These are phyloP conservation scores for Dromius quadrimaculatus DNA, from an alignment of 2,888 invertebrate species.

Conservation along the genomic window DNA sequence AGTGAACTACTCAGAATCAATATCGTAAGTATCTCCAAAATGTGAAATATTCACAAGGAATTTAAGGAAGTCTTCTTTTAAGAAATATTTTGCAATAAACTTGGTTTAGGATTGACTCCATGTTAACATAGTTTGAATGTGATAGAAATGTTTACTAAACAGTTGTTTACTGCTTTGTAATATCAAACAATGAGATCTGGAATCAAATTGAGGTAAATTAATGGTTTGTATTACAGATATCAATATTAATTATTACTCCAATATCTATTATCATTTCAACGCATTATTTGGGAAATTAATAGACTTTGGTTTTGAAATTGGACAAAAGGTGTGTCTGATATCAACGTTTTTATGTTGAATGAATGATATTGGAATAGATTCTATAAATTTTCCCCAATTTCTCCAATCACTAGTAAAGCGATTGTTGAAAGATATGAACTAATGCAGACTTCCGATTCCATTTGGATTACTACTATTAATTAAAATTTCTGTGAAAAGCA, in stretches of 20 bases:
- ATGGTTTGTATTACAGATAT: background rate
- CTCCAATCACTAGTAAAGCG: too few relatives aligned
- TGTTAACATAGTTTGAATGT: background rate
- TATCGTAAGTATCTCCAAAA: conserved; percentile 15
- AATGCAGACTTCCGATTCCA: too few relatives aligned
- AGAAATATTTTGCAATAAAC: too few relatives aligned
- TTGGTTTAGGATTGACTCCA: background rate
- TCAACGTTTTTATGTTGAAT: too few relatives aligned
- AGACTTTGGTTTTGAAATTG: too few relatives aligned
- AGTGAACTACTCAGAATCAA: background rate
- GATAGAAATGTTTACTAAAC: background rate
- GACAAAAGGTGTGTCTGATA: too few relatives aligned
- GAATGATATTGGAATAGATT: too few relatives aligned
- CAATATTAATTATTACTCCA: background rate
- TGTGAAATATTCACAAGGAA: conserved; percentile 1
- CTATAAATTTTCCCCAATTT: too few relatives aligned
- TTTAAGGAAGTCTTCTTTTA: background rate
- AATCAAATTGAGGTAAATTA: conserved; percentile 4
- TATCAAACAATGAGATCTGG: background rate
- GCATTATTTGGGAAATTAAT: too few relatives aligned
- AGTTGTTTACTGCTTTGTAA: background rate
- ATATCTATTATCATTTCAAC: too few relatives aligned
- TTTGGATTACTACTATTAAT: too few relatives aligned
- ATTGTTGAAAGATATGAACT: too few relatives aligned
- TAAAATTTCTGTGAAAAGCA: background rate